Evolutionary conservation across 2,888 invertebrate species (phyloP), one percentile per base, ranked within the genome.

Genomic region (Eupithecia abbreviata): DNA sequence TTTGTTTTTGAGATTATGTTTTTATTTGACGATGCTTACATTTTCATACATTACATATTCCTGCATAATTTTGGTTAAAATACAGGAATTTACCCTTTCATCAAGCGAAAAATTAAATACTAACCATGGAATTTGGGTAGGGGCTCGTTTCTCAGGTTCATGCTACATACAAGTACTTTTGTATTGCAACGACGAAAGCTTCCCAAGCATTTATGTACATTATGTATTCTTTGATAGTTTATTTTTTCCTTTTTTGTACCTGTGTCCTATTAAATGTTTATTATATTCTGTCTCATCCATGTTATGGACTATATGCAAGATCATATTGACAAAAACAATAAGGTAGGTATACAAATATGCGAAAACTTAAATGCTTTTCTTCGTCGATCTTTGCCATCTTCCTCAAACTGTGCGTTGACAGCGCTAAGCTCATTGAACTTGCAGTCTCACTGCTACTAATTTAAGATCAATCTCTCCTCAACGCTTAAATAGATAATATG

Each of bases 1-100:
- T 51, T 49, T 71, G 68, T 75, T 75, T 72, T 62, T 43, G 42
- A 55, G 9, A 66, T 73, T 42, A 66, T 62, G 70, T 58, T 41
- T 77, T 75, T 12, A 62, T 30, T 62, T 30, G 62, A 58, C 18
- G 58, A 18, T 58, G 18, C 9, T 3, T 13, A 51, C 1, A 3
- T 3, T 3, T 13, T 15, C 1, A 3, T 3, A 62, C 1, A 12
- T 62, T 30, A 62, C 30, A 62, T 62, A 30, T 30, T 30, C 30
- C 30, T 30, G 12, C 12, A 30, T 62, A 30, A 62, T 18, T 62
- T 62, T 62, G 62, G 62, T 1, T 30, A 30, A 3, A 58, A n/a
- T 9, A 18, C 58, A 9, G 18, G 62, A 4, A 30, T 30, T 30
- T 30, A 18, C 18, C 18, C 10, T 58, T 10, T 10, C 4, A 30